phyloP scores from a whole-genome alignment of 64 coral and sea anemone species.

The Cladopsammia gracilis region DNA sequence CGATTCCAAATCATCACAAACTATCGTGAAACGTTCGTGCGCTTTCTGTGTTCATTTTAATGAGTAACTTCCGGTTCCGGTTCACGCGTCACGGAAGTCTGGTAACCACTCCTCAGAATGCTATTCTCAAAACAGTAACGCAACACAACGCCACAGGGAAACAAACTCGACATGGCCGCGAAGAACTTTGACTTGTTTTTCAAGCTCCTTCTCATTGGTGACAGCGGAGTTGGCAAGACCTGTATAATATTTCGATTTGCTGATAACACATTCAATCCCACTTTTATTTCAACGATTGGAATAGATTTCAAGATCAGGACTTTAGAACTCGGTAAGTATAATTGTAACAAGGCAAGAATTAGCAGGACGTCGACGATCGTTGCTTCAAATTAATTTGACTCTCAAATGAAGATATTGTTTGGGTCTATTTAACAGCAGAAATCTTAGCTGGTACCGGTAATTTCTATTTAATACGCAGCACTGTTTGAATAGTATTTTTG shows the following conservation, averaged over 20 bases:
- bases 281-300: conserved; percentile 98
- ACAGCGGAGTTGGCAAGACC: conserved; percentile 97
- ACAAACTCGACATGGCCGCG: conserved; percentile 62
- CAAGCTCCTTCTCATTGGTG: conserved; percentile 97
- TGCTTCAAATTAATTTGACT: neutral
- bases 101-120: neutral
- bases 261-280: conserved; percentile 95
- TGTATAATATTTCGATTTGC: conserved; percentile 99
- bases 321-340: conserved; percentile 86
- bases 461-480: neutral
- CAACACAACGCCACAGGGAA: neutral
- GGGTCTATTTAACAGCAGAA: neutral
- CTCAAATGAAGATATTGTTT: neutral
- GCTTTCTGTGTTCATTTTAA: too few relatives aligned
- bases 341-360: too few relatives aligned
- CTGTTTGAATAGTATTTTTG: neutral
- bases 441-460: neutral
- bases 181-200: conserved; percentile 97
- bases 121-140: neutral
- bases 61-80: conserved; percentile 30
- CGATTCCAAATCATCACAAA: too few relatives aligned
- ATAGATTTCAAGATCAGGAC: conserved; percentile 99
- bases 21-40: too few relatives aligned
- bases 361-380: too few relatives aligned
- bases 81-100: conserved; percentile 15